phyloP scores from a whole-genome alignment of 1,140 invertebrate genomes.

The Drosophila seguyi region DNA sequence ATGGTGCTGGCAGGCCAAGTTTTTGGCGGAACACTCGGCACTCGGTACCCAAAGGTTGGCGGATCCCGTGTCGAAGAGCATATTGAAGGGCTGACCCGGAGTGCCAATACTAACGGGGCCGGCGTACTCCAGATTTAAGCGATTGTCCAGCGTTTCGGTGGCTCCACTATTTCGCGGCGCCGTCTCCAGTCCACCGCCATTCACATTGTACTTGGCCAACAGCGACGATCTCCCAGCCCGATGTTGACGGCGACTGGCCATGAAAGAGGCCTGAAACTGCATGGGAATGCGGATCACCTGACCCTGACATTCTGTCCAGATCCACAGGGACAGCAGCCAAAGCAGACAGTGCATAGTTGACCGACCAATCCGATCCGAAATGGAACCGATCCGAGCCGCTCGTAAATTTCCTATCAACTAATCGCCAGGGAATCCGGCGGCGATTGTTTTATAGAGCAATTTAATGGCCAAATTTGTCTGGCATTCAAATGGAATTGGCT shows the following conservation, averaged over 20 bases:
- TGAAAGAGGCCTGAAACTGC: conserved; percentile 45
- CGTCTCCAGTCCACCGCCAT: neutral
- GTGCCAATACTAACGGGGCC: conserved; percentile 96
- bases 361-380: neutral
- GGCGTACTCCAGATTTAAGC: conserved; percentile 62
- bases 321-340: conserved; percentile 19
- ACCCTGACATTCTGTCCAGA: neutral
- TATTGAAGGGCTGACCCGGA: conserved; percentile 90
- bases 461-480: conserved; percentile 40
- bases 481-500: conserved; percentile 43
- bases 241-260: conserved; percentile 44
- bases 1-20: conserved; percentile 52
- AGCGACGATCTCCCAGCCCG: conserved; percentile 24
- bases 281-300: conserved; percentile 45
- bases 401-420: conserved; percentile 28
- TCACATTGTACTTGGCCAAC: conserved; percentile 45
- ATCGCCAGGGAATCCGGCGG: conserved; percentile 22
- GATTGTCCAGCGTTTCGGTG: conserved; percentile 42
- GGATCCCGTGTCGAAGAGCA: conserved; percentile 59
- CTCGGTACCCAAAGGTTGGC: conserved; percentile 62
- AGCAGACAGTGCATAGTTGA: conserved; percentile 10
- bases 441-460: conserved; percentile 54
- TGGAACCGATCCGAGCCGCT: conserved; percentile 22
- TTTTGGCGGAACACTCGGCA: conserved; percentile 32
- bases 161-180: conserved; percentile 17